Evolutionary conservation across 2,113 vertebrate genomes (phyloP).

Genomic region (Onychostruthus taczanowskii): DNA sequence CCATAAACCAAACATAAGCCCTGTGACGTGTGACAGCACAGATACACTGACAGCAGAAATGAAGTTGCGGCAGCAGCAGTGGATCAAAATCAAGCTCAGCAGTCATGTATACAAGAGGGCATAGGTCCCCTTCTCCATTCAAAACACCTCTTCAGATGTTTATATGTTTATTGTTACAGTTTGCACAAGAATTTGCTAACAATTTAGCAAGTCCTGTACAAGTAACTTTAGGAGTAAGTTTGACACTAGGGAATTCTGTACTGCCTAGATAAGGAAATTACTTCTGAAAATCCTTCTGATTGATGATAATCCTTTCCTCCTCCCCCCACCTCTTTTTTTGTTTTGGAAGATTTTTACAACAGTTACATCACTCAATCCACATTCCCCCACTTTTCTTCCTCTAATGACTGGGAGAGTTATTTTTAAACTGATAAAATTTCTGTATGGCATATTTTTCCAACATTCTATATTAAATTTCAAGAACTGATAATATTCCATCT

Average conservation of each 20-base stretch:
- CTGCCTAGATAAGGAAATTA: background rate
- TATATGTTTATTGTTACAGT: background rate
- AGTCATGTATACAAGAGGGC: background rate
- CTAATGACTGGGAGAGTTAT: background rate
- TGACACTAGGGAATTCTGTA: background rate
- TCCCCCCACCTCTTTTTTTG: accelerated
- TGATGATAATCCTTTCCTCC: background rate
- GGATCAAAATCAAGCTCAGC: background rate
- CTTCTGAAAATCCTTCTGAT: background rate
- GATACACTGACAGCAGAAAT: background rate
- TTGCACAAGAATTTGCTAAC: background rate
- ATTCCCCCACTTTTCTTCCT: background rate
- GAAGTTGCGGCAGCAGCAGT: background rate
- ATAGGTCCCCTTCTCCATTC: background rate
- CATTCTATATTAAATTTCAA: background rate
- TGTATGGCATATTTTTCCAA: background rate
- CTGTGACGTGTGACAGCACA: conserved; percentile 5
- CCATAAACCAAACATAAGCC: conserved; percentile 48
- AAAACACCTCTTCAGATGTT: background rate
- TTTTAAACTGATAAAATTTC: background rate
- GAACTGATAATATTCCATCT: background rate
- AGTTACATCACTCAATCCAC: background rate
- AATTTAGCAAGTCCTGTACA: background rate
- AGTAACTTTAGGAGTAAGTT: background rate
- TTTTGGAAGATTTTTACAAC: background rate